Conservation (phyloP, 2,797 vertebrate genomes). For the Apogon hyalosoma region DNA sequence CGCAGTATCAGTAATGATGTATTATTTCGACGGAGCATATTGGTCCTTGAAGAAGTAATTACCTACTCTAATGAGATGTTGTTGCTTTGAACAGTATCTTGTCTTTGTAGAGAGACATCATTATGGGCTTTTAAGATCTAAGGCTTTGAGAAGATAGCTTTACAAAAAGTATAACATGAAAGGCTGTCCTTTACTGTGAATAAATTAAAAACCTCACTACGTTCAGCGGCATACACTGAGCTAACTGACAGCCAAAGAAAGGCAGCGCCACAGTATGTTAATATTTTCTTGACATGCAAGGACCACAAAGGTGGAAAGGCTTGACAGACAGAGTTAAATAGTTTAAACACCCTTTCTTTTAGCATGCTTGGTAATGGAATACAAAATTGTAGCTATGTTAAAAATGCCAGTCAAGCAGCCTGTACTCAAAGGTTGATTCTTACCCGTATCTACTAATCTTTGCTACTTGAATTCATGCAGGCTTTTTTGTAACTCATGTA, state of each 20-base stretch:
- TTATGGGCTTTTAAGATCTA: slow-evolving; percentile 24
- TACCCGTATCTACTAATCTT: too few species aligned
- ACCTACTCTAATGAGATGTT: slow-evolving; percentile 25
- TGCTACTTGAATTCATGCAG: too few species aligned
- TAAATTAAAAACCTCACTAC: not conserved
- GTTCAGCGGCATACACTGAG: not conserved
- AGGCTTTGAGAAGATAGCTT: slow-evolving; percentile 31
- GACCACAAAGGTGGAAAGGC: slow-evolving; percentile 1
- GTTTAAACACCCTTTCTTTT: slow-evolving; percentile 1
- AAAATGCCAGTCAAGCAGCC: not conserved
- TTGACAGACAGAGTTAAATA: slow-evolving; percentile 1
- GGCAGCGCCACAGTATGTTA: not conserved
- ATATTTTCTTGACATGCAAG: slow-evolving; percentile 6
- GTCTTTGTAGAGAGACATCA: slow-evolving; percentile 25
- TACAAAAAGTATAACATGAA: slow-evolving; percentile 23
- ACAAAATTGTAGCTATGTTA: not conserved
- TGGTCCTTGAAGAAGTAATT: slow-evolving; percentile 5
- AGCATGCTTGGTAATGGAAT: not conserved
- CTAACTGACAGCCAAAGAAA: slow-evolving; percentile 3
- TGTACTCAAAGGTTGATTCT: too few species aligned
- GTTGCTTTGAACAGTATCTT: slow-evolving; percentile 28
- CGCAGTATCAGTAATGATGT: not conserved
- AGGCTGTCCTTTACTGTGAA: slow-evolving; percentile 6
- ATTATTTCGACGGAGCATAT: slow-evolving; percentile 5
- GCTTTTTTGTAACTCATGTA: too few species aligned